Evolutionary conservation across 2,113 vertebrate genomes (phyloP).

Genomic region (Nanorana parkeri): DNA sequence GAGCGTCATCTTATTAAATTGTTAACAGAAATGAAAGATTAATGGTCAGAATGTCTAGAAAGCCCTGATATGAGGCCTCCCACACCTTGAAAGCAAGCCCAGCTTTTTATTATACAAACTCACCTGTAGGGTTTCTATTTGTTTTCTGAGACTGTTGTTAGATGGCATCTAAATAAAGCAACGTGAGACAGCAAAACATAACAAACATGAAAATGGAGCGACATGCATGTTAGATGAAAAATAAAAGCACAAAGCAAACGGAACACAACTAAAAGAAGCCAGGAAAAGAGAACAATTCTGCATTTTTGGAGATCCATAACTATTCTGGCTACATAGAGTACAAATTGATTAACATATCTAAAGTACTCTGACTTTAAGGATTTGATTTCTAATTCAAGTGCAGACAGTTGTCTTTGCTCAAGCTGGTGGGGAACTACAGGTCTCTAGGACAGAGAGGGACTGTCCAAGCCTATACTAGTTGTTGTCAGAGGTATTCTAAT

Average conservation of each 20-base stretch:
- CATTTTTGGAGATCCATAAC: too few species aligned
- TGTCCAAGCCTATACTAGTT: too few species aligned
- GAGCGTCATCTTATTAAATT: too few species aligned
- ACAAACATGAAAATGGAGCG: constrained; percentile 83
- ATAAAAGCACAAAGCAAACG: constrained; percentile 75
- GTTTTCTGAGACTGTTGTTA: constrained; percentile 99
- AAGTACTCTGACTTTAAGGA: too few species aligned
- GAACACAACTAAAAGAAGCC: constrained; percentile 53
- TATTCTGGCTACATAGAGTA: too few species aligned
- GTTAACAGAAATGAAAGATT: too few species aligned
- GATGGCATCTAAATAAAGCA: constrained; percentile 99
- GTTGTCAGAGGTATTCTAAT: too few species aligned
- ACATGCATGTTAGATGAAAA: constrained; percentile 88
- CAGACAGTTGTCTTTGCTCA: too few species aligned
- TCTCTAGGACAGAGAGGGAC: too few species aligned
- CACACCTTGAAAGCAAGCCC: background rate
- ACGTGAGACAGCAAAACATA: constrained; percentile 88
- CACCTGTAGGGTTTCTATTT: constrained; percentile 99
- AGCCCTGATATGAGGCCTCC: background rate
- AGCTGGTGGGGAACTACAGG: too few species aligned
- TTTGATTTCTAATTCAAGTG: too few species aligned
- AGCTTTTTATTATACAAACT: constrained; percentile 70
- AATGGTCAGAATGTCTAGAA: background rate
- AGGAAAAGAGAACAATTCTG: background rate
- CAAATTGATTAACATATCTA: too few species aligned